Evolutionary conservation across 2,113 vertebrate species (phyloP).

Genomic region (Notothenia rossii): DNA sequence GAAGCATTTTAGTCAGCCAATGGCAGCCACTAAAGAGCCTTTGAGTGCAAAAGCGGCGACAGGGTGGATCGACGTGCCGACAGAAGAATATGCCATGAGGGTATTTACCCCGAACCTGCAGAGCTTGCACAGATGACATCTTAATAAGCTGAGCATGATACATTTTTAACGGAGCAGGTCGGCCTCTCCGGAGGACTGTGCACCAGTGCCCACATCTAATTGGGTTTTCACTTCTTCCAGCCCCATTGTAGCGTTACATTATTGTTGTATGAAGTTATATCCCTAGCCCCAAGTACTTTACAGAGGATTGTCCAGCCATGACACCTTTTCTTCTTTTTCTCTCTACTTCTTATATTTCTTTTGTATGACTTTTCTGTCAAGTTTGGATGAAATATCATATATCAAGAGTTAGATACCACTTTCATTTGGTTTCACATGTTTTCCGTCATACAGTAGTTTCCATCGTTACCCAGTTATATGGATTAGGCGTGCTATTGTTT

Average conservation of each 20-base stretch:
- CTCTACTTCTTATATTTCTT: neutral
- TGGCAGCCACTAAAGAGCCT: slow-evolving; percentile 82
- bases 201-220: slow-evolving; percentile 77
- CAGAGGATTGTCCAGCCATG: slow-evolving; percentile 49
- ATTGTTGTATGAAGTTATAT: slow-evolving; percentile 61
- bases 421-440: neutral
- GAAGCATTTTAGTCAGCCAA: slow-evolving; percentile 73
- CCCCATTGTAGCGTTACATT: slow-evolving; percentile 57
- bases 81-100: slow-evolving; percentile 72
- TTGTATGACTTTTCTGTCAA: slow-evolving; percentile 13
- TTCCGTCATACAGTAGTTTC: too few species aligned
- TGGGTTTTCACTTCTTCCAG: slow-evolving; percentile 67
- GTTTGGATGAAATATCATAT: slow-evolving; percentile 18
- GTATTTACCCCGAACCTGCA: slow-evolving; percentile 78
- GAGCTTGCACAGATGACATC: slow-evolving; percentile 81
- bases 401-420: neutral
- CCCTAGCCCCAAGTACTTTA: slow-evolving; percentile 47
- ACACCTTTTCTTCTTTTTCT: slow-evolving; percentile 11
- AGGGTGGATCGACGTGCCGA: slow-evolving; percentile 71
- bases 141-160: slow-evolving; percentile 81
- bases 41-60: slow-evolving; percentile 76
- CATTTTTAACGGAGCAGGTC: slow-evolving; percentile 70
- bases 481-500: neutral
- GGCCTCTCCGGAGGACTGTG: slow-evolving; percentile 61
- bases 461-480: neutral